Evolutionary conservation across 2,888 invertebrate species (phyloP).

Genomic region (Palloptera scutellata): DNA sequence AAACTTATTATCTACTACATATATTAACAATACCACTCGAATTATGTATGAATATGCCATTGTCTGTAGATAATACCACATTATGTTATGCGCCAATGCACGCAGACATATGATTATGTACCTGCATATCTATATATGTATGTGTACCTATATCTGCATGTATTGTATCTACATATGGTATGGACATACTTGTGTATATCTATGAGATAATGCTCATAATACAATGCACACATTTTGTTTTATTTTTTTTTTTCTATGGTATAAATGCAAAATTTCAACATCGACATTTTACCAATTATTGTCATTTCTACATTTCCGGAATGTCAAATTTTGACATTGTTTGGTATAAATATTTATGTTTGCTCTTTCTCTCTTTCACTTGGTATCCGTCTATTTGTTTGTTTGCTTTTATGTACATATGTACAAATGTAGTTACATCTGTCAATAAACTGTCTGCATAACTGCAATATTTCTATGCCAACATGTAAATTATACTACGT

Average conservation of each 20-base stretch:
- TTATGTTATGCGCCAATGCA: not conserved
- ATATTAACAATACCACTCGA: slow-evolving; percentile 16
- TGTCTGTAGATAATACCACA: too few species aligned
- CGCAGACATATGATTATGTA: slow-evolving; percentile 10
- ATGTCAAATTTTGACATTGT: slow-evolving; percentile 22
- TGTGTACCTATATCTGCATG: not conserved
- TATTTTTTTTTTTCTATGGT: too few species aligned
- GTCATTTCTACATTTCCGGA: slow-evolving; percentile 23
- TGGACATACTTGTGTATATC: not conserved
- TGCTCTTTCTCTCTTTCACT: not conserved
- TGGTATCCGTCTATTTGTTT: not conserved
- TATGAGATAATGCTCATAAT: too few species aligned
- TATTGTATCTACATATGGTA: not conserved
- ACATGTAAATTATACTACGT: not conserved
- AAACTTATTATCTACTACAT: too few species aligned
- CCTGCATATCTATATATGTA: not conserved
- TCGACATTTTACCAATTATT: slow-evolving; percentile 18
- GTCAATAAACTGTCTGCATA: not conserved
- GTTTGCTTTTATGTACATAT: slow-evolving; percentile 1
- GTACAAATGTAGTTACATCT: not conserved
- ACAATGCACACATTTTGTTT: too few species aligned
- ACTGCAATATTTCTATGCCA: not conserved
- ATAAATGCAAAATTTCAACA: not conserved
- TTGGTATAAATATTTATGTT: slow-evolving; percentile 28
- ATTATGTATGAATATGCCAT: not conserved